Evolutionary conservation across 2,113 vertebrate genomes (phyloP).

Genomic region (Drymodes brunneopygia): DNA sequence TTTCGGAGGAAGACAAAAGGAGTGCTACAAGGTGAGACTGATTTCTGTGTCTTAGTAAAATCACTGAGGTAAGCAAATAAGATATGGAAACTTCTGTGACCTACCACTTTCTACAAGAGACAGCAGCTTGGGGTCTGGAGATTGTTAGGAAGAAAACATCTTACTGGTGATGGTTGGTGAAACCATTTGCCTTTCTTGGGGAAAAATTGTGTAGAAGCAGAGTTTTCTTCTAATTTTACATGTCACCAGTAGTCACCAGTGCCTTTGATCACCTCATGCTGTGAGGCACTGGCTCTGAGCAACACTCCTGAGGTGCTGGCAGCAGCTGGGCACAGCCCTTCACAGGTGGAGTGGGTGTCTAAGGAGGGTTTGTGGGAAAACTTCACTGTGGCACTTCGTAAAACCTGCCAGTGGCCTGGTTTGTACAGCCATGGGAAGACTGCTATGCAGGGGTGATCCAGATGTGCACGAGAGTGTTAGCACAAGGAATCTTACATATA

Average conservation of each 20-base stretch:
- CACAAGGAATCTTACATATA: background rate
- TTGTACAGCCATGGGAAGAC: background rate
- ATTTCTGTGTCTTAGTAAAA: background rate
- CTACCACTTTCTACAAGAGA: background rate
- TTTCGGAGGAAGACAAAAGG: slow-evolving; percentile 98
- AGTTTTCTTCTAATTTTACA: background rate
- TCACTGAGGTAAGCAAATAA: background rate
- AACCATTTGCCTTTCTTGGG: background rate
- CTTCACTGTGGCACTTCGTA: background rate
- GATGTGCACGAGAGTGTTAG: background rate
- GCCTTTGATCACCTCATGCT: background rate
- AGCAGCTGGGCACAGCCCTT: background rate
- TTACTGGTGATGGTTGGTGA: background rate
- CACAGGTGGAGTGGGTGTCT: background rate
- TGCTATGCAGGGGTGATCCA: background rate
- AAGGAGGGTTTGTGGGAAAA: background rate
- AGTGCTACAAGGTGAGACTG: slow-evolving; percentile 87
- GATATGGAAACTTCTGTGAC: background rate
- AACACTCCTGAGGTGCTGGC: background rate
- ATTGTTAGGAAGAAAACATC: background rate
- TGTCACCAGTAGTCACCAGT: background rate
- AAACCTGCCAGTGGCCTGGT: background rate
- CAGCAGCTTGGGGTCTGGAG: background rate
- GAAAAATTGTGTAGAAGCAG: background rate
- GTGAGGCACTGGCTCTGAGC: background rate